Evolutionary conservation across 2,888 invertebrate species (phyloP).

Genomic region (Leptinotarsa rubiginosa): DNA sequence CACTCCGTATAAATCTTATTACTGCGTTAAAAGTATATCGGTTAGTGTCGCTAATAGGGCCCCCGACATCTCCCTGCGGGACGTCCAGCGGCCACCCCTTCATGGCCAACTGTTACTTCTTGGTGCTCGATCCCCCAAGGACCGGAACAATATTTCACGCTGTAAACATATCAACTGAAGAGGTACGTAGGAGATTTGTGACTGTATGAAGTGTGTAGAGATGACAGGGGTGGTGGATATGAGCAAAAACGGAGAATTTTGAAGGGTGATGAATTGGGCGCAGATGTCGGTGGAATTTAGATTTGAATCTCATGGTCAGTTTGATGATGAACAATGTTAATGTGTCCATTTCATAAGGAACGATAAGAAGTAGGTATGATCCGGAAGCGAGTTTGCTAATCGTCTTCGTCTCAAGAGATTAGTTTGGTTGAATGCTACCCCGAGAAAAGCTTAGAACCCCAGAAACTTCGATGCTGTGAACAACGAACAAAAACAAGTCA

Average conservation of each 20-base stretch:
- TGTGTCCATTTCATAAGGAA: too few species aligned
- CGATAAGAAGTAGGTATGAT: too few species aligned
- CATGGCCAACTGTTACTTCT: slow-evolving; percentile 58
- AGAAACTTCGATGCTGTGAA: too few species aligned
- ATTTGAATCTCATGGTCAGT: neutral
- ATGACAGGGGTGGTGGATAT: slow-evolving; percentile 28
- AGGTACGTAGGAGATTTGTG: slow-evolving; percentile 31
- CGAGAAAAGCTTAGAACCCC: too few species aligned
- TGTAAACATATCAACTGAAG: slow-evolving; percentile 50
- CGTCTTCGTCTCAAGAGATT: too few species aligned
- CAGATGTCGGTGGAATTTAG: neutral
- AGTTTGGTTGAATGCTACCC: too few species aligned
- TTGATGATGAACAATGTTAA: too few species aligned
- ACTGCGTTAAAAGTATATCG: slow-evolving; percentile 55
- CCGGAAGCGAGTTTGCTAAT: too few species aligned
- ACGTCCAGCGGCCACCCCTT: slow-evolving; percentile 53
- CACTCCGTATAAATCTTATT: slow-evolving; percentile 42
- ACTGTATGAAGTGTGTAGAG: slow-evolving; percentile 41
- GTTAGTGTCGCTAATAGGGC: slow-evolving; percentile 60
- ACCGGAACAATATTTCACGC: slow-evolving; percentile 51
- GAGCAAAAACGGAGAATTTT: neutral
- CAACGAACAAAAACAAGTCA: too few species aligned
- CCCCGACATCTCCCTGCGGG: slow-evolving; percentile 54
- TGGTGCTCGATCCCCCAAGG: slow-evolving; percentile 42
- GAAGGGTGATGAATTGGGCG: neutral